phyloP scores from a whole-genome alignment of 2,888 invertebrate species.

The Phania funesta region DNA sequence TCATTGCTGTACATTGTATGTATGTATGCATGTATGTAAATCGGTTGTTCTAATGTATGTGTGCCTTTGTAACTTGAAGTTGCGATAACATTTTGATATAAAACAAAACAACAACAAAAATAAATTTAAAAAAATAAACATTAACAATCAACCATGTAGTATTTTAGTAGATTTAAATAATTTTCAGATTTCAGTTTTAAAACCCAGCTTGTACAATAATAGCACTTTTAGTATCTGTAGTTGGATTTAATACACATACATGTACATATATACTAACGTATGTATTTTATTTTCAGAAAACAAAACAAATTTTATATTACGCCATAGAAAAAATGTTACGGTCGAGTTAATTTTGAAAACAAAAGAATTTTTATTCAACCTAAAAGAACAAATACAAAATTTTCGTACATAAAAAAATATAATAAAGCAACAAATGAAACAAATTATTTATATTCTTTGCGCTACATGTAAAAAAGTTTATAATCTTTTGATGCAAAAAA shows the following conservation, averaged over 20 bases:
- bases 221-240: conserved; percentile 24
- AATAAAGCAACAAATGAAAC: conserved; percentile 18
- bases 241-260: conserved; percentile 19
- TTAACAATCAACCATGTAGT: conserved; percentile 53
- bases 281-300: conserved; percentile 43
- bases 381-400: conserved; percentile 35
- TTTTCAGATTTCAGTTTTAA: conserved; percentile 51
- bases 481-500: neutral
- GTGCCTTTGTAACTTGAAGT: conserved; percentile 47
- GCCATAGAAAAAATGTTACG: conserved; percentile 80
- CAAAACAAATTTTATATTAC: conserved; percentile 70
- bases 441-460: neutral
- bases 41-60: conserved; percentile 1
- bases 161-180: conserved; percentile 53
- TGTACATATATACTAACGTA: neutral
- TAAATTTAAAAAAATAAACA: conserved; percentile 24
- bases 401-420: neutral
- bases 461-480: neutral
- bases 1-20: conserved; percentile 15
- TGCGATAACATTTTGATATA: conserved; percentile 61
- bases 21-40: neutral
- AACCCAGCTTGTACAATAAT: conserved; percentile 43
- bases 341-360: conserved; percentile 79
- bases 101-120: conserved; percentile 24
- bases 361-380: conserved; percentile 72